Conservation (phyloP, 2,888 invertebrate species). For the Syrista parreyssii region DNA sequence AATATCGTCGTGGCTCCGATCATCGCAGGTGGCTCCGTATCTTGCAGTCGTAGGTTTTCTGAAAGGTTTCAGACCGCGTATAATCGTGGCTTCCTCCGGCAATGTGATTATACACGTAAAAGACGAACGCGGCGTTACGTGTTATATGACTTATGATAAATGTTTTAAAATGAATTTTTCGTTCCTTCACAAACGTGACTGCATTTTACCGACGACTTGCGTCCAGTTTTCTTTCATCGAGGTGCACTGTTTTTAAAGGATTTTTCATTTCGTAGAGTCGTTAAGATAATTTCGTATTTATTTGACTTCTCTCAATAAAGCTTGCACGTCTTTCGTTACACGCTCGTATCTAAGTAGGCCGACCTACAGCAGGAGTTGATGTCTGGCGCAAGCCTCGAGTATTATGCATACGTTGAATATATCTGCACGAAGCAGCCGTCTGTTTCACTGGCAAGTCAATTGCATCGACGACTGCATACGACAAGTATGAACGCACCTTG, state of each 20-base stretch:
- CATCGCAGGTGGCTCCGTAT: background rate
- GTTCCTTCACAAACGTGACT: too few species aligned
- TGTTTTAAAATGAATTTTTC: background rate
- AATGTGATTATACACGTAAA: background rate
- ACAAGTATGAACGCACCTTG: background rate
- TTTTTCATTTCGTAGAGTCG: background rate
- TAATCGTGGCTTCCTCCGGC: background rate
- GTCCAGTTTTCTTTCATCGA: too few species aligned
- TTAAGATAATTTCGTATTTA: background rate
- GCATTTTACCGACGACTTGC: too few species aligned
- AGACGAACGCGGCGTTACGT: background rate
- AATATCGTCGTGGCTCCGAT: background rate
- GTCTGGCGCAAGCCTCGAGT: background rate
- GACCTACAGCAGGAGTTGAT: background rate
- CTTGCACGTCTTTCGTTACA: background rate
- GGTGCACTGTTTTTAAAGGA: background rate
- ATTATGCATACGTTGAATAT: background rate
- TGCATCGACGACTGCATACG: background rate
- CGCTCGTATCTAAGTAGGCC: background rate
- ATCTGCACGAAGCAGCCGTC: background rate
- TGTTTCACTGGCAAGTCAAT: background rate
- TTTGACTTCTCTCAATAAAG: background rate
- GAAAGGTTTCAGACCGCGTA: background rate
- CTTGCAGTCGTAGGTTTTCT: slow-evolving; percentile 30
- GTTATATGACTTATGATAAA: background rate